Evolutionary conservation across 2,113 vertebrate genomes (phyloP), one percentile per base, ranked within the genome.

Genomic region (Erpornis zantholeuca): DNA sequence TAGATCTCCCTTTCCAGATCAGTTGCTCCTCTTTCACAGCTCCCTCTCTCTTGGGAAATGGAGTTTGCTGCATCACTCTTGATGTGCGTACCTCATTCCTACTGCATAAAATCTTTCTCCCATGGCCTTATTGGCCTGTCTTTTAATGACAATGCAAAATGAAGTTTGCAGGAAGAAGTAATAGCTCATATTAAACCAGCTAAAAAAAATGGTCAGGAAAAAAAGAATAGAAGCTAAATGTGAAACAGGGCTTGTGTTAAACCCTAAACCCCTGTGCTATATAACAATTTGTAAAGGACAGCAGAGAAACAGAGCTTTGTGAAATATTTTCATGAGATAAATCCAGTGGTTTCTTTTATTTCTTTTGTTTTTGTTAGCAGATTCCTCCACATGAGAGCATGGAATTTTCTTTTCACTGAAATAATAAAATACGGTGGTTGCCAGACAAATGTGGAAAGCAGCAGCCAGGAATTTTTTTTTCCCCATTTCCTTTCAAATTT

Each of bases 291-390:
- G 53, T 53, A 54, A 85, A 85, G 49, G 49, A 64, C 53, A 73
- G 11, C 8, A 84, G 28, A 40, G 23, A 3, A 69, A 27, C 16
- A 86, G 45, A 77, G 45, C 28, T 72, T 61, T 60, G 22, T 77
- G 68, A 53, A 92, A 65, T 35, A 47, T 70, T 86, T 90, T 80
- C 27, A 40, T 17, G 38, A 90, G 52, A 64, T 53, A 63, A 81
- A 79, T 57, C 20, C 33, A 57, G 50, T 33, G 56, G 33, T 57
- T 88, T 75, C 27, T 83, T 82, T 92, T 68, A 56, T 69, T 59
- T 95, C 40, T 36, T 92, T 92, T 93, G 88, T 80, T 96, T 93
- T 93, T 81, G 72, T 92, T 92, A 94, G 50, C 66, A 80, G 54
- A 94, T 72, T 93, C 45, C 79, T 86, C 50, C 72, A 69, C 31